Percentiles rank a stretch among this genome's conserved stretches.
Conservation (phyloP, 2,888 invertebrate species). For the Hoplodrina ambigua region DNA sequence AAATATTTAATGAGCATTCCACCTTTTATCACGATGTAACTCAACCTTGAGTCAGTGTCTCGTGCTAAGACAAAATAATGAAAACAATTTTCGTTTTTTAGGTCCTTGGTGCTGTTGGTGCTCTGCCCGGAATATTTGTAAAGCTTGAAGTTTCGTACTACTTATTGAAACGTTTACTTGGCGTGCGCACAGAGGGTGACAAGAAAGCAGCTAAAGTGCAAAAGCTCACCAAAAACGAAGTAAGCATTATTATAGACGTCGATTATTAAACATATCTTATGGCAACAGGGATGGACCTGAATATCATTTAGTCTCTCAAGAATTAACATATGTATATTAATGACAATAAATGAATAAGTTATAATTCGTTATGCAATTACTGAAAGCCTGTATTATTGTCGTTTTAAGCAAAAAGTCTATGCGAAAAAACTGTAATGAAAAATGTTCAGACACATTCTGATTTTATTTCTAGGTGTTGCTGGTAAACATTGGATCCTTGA, state of each 20-base stretch:
- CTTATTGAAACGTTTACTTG: conserved; percentile 97
- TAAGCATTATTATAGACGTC: conserved; percentile 69
- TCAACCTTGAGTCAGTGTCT: neutral
- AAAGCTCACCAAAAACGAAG: conserved; percentile 97
- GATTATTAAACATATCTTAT: neutral
- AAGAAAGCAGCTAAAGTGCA: conserved; percentile 99
- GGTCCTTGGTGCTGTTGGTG: conserved; percentile 98
- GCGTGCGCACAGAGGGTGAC: conserved; percentile 99
- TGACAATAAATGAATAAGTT: too few relatives aligned
- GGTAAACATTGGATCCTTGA: conserved; percentile 99
- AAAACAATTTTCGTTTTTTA: conserved; percentile 59
- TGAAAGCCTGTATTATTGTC: neutral
- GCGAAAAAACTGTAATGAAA: neutral
- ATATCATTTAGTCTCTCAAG: neutral
- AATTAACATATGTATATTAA: too few relatives aligned
- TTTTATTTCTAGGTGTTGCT: conserved; percentile 92
- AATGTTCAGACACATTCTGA: neutral
- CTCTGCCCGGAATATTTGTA: conserved; percentile 98
- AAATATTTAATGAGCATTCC: neutral
- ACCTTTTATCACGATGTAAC: conserved; percentile 1
- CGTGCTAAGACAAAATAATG: conserved; percentile 28
- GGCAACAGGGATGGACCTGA: neutral
- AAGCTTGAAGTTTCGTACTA: conserved; percentile 99
- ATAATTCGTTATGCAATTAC: neutral
- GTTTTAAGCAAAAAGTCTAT: neutral